Conservation (phyloP, 2,888 invertebrate genomes). For the Penaeus monodon region DNA sequence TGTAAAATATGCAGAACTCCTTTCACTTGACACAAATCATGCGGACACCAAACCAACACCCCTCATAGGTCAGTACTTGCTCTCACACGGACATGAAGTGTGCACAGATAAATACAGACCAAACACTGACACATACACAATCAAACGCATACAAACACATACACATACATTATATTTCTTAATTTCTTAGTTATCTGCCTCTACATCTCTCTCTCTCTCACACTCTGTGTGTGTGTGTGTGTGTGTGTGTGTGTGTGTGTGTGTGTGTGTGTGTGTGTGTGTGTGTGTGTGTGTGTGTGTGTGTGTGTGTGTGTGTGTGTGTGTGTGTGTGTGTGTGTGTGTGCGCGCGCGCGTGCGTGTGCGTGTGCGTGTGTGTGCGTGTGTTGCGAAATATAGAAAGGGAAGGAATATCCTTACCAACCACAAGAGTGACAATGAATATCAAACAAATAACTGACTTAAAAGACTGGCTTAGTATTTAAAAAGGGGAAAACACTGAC, state of each 20-base stretch:
- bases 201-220: too few species aligned
- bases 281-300: too few species aligned
- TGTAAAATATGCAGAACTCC: too few species aligned
- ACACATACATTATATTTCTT: too few species aligned
- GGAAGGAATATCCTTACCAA: too few species aligned
- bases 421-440: too few species aligned
- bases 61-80: background rate
- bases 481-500: background rate
- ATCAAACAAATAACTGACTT: background rate
- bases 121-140: background rate
- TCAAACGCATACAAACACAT: background rate
- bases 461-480: background rate
- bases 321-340: background rate
- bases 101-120: background rate
- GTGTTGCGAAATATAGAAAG: background rate
- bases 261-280: too few species aligned
- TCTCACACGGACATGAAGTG: background rate
- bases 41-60: too few species aligned
- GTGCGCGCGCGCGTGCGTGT: background rate
- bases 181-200: too few species aligned
- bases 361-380: background rate
- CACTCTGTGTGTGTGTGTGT: too few species aligned
- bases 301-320: background rate
- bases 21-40: too few species aligned
- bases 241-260: too few species aligned